Evolutionary conservation across 2,888 invertebrate genomes (phyloP).

Genomic region (Tiphia femorata): DNA sequence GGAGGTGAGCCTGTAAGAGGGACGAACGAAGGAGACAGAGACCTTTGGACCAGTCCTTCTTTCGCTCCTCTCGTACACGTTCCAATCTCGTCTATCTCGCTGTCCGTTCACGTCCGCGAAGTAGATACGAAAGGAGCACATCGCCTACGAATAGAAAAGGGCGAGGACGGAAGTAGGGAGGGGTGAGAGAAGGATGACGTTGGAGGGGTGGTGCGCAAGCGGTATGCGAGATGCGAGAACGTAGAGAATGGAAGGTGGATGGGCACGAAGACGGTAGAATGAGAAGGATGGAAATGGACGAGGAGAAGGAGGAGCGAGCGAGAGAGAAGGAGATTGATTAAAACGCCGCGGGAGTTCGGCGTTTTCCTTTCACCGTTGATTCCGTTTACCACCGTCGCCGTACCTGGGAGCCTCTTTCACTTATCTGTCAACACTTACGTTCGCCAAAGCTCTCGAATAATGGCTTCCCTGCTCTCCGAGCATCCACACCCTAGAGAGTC

Average conservation of each 20-base stretch:
- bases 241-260: background rate
- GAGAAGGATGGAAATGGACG: background rate
- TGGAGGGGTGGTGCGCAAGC: background rate
- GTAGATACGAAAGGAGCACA: conserved; percentile 25
- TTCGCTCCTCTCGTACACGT: background rate
- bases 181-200: too few species aligned
- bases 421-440: conserved; percentile 50
- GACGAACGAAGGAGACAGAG: too few species aligned
- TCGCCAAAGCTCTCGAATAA: conserved; percentile 43
- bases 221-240: too few species aligned
- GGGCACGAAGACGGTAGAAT: background rate
- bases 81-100: background rate
- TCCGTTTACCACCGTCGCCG: conserved; percentile 35
- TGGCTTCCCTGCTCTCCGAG: conserved; percentile 28
- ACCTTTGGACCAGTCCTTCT: background rate
- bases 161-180: conserved; percentile 9
- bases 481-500: conserved; percentile 11
- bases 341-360: conserved; percentile 45
- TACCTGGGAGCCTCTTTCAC: conserved; percentile 33
- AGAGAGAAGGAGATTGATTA: conserved; percentile 49
- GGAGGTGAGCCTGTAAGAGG: too few species aligned
- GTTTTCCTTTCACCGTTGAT: conserved; percentile 50
- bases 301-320: conserved; percentile 1
- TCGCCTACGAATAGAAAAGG: conserved; percentile 24
- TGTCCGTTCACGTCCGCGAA: conserved; percentile 14